Evolutionary conservation across 2,113 vertebrate genomes (phyloP).

Genomic region (Heterocephalus glaber): DNA sequence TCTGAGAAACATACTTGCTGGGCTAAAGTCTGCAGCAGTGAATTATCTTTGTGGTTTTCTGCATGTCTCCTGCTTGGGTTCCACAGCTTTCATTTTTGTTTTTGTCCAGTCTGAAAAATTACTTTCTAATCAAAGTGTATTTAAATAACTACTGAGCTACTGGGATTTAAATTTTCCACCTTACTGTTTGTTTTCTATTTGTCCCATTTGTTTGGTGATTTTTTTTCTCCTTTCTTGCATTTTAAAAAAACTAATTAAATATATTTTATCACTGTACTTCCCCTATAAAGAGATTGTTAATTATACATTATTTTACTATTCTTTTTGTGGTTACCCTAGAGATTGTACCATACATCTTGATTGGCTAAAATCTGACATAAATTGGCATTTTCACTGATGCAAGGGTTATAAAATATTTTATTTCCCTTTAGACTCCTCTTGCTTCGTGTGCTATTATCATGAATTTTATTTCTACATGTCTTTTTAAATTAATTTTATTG

Average conservation of each 20-base stretch:
- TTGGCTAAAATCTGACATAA: neutral
- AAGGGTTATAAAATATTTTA: neutral
- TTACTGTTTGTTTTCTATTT: neutral
- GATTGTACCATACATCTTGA: neutral
- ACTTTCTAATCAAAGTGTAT: neutral
- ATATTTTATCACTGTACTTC: constrained; percentile 33
- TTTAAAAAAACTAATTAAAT: constrained; percentile 34
- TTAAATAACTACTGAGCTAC: neutral
- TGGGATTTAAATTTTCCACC: neutral
- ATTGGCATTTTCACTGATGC: constrained; percentile 10
- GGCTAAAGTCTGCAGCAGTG: neutral
- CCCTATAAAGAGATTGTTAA: neutral
- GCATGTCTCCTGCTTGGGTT: neutral
- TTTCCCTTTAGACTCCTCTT: neutral
- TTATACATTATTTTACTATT: neutral
- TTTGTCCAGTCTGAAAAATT: neutral
- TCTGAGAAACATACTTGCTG: neutral
- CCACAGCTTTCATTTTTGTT: neutral
- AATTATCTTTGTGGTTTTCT: neutral
- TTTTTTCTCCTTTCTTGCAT: neutral
- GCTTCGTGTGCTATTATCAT: constrained; percentile 6
- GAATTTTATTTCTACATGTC: constrained; percentile 13
- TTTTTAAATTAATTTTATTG: too few relatives aligned
- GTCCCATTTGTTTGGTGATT: neutral
- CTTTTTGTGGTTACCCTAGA: constrained; percentile 8